Conservation (phyloP, 2,888 invertebrate genomes). For the Aleiodes leptofemur region DNA sequence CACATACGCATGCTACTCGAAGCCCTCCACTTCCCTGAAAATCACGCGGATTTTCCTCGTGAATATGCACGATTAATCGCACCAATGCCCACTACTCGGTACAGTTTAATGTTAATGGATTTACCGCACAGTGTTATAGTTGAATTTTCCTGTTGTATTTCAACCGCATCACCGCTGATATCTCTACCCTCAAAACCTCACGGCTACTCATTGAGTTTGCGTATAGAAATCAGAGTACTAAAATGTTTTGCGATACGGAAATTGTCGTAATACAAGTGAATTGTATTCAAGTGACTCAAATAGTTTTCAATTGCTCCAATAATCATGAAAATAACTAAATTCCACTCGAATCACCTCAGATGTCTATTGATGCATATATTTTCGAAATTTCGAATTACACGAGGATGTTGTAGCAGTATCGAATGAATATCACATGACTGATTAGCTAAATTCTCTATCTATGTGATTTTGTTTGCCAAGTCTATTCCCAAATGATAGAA, state of each 20-base stretch:
- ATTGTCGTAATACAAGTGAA: neutral
- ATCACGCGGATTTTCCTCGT: slow-evolving; percentile 64
- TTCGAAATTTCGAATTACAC: no score
- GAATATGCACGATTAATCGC: slow-evolving; percentile 65
- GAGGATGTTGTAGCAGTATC: no score
- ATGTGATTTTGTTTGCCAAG: neutral
- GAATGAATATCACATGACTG: no score
- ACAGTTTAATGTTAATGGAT: slow-evolving; percentile 49
- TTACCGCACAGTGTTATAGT: slow-evolving; percentile 29
- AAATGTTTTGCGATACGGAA: slow-evolving; percentile 2
- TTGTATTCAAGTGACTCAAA: slow-evolving; percentile 20
- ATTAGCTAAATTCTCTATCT: no score
- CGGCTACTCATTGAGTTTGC: slow-evolving; percentile 16
- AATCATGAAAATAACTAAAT: no score
- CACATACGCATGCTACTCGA: slow-evolving; percentile 11
- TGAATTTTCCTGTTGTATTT: slow-evolving; percentile 28
- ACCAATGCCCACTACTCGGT: slow-evolving; percentile 47
- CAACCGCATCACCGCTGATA: slow-evolving; percentile 52
- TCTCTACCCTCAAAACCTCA: neutral
- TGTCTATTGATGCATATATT: no score
- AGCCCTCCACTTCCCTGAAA: slow-evolving; percentile 41
- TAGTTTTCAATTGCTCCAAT: slow-evolving; percentile 15
- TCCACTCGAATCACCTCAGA: no score
- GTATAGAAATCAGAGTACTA: slow-evolving; percentile 21
- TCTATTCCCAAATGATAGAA: slow-evolving; percentile 16